Percentiles rank a stretch among this genome's conserved stretches.
Evolutionary conservation across 2,797 vertebrate species (phyloP).

Genomic region (Gouania willdenowi): DNA sequence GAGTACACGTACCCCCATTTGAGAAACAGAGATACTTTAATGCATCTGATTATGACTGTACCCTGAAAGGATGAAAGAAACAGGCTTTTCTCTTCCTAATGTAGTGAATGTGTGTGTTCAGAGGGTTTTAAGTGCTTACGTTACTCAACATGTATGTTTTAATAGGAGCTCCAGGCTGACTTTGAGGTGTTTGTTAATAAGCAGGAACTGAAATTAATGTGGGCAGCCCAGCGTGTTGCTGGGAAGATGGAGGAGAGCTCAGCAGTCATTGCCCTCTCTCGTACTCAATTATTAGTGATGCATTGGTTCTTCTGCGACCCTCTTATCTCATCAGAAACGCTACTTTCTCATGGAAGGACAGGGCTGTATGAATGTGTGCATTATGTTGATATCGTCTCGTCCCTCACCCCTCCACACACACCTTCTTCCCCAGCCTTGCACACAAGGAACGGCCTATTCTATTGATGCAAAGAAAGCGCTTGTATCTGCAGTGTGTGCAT

Average conservation of each 20-base stretch:
- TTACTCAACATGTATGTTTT: slow-evolving; percentile 40
- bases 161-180: slow-evolving; percentile 64
- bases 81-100: too few relatives aligned
- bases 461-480: too few relatives aligned
- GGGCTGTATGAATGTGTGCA: slow-evolving; percentile 44
- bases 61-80: too few relatives aligned
- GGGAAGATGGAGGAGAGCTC: slow-evolving; percentile 32
- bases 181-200: slow-evolving; percentile 60
- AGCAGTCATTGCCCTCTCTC: slow-evolving; percentile 45
- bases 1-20: too few relatives aligned
- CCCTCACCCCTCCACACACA: slow-evolving; percentile 13
- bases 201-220: slow-evolving; percentile 73
- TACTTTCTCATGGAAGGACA: slow-evolving; percentile 10
- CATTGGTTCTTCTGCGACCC: slow-evolving; percentile 42
- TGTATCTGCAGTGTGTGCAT: slow-evolving; percentile 23
- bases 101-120: slow-evolving; percentile 52
- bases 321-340: slow-evolving; percentile 54
- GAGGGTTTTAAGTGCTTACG: slow-evolving; percentile 42
- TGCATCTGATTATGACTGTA: too few relatives aligned
- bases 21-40: too few relatives aligned
- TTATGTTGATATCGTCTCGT: slow-evolving; percentile 53
- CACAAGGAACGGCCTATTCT: too few relatives aligned
- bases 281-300: slow-evolving; percentile 66
- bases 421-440: too few relatives aligned
- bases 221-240: slow-evolving; percentile 23